Conservation (phyloP, 2,113 vertebrate species). For the Abramis brama region DNA sequence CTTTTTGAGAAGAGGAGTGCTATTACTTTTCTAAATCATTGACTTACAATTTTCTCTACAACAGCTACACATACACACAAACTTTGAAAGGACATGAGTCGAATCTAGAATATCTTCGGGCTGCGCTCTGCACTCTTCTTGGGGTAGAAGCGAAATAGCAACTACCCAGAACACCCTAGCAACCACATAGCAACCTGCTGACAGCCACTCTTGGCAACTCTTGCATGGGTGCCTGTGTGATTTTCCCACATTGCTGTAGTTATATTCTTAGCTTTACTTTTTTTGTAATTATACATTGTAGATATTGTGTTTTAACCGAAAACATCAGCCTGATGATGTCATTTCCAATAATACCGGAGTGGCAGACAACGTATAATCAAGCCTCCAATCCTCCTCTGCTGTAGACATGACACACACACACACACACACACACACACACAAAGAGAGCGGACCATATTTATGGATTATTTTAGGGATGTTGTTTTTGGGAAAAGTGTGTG, state of each 20-base stretch:
- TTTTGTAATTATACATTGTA: slow-evolving; percentile 15
- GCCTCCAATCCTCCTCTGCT: neutral
- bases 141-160: neutral
- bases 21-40: slow-evolving; percentile 15
- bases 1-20: slow-evolving; percentile 1
- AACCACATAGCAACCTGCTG: slow-evolving; percentile 20
- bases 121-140: neutral
- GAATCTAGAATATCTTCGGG: neutral
- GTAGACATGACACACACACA: slow-evolving; percentile 21
- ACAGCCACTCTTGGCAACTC: neutral
- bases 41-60: neutral
- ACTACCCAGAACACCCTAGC: slow-evolving; percentile 8
- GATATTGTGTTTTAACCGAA: slow-evolving; percentile 20
- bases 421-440: neutral
- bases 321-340: slow-evolving; percentile 14
- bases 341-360: slow-evolving; percentile 27
- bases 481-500: neutral
- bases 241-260: slow-evolving; percentile 19
- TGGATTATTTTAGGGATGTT: neutral
- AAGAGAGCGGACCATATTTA: slow-evolving; percentile 3
- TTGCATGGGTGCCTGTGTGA: neutral
- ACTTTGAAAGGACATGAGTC: neutral
- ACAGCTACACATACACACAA: neutral
- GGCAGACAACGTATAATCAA: slow-evolving; percentile 8
- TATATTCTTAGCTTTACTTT: slow-evolving; percentile 15